Percentiles rank a stretch among this genome's conserved stretches.
These are phyloP conservation scores for Carassius auratus DNA, from an alignment of 2,113 vertebrate species.

Conservation along the genomic window DNA sequence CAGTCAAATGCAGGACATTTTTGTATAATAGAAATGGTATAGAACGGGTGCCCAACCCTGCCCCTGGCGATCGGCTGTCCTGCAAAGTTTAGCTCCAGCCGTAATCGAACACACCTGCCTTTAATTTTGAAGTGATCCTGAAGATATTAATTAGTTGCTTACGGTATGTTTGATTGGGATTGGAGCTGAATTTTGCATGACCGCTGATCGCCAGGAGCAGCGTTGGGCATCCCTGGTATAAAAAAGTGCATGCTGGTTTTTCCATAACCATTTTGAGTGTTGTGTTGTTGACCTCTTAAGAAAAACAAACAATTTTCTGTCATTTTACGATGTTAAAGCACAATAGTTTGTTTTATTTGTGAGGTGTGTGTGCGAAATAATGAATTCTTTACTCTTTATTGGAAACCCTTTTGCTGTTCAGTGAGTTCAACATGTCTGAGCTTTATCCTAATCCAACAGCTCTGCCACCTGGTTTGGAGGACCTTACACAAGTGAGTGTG, in stretches of 20 bases:
- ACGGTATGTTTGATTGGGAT: too few species aligned
- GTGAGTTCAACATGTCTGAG: neutral
- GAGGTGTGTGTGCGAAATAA: neutral
- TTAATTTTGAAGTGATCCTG: too few species aligned
- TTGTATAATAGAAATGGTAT: neutral
- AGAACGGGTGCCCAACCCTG: too few species aligned
- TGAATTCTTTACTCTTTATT: neutral
- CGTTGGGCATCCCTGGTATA: too few species aligned
- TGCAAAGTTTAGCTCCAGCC: too few species aligned
- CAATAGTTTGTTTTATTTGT: neutral
- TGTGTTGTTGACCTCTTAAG: neutral
- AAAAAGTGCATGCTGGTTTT: neutral
- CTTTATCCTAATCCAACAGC: slow-evolving; percentile 29
- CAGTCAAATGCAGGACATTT: neutral
- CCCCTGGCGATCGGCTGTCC: too few species aligned
- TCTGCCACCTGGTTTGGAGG: slow-evolving; percentile 69
- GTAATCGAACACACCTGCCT: too few species aligned
- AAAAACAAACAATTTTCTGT: neutral
- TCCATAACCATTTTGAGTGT: neutral
- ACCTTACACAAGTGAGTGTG: slow-evolving; percentile 68
- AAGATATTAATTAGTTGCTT: too few species aligned
- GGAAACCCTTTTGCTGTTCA: neutral
- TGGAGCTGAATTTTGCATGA: too few species aligned
- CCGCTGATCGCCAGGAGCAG: too few species aligned
- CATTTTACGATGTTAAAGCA: neutral